Base-by-base conservation (phyloP, 2,888 invertebrate species). In the Phortica magna region DNA sequence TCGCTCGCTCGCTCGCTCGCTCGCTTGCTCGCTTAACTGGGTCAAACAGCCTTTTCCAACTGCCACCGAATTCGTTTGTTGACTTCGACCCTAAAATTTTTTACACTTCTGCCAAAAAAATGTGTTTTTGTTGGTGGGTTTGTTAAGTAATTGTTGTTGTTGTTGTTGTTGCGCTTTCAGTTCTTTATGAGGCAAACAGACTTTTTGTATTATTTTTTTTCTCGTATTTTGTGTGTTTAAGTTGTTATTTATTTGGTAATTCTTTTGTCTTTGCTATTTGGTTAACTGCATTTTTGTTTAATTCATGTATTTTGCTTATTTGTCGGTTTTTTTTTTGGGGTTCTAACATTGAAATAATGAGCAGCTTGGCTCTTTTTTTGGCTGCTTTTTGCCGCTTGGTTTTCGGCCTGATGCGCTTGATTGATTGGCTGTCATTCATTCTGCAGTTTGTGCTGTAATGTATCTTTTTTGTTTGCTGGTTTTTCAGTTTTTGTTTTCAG, bases 341-440 rank as follows among this genome's bases (percentile, higher is more conserved):
- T 4, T 59, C 19, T 59, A 14, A n/a, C 19, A 17, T 59, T 17
- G 55, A 17, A 17, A 12, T 55, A 17, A 9, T n/a, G 55, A n/a
- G 14, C 7, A 31, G 31, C 31, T 55, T 55, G n/a, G 14, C n/a
- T 4, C 22, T 19, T 19, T 7, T 61, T 61, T 61, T 61, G 17
- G 19, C 7, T 7, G 61, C 19, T 19, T 61, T 17, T 22, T 22
- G 19, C 7, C 4, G 22, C 22, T n/a, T 22, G 61, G 7, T 61
- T 61, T 61, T 61, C 61, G 17, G 43, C 39, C 68, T 74, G 74
- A 57, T 71, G 67, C 68, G 68, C 68, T 70, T 79, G 82, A 82
- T 81, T 79, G 78, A 79, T 79, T 83, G 64, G 81, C 55, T 67
- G 39, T 10, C 22, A 65, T 59, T 7, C 73, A 61, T 70, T 74